phyloP scores from a whole-genome alignment of 2,888 invertebrate genomes.

The Eremobia ochroleuca region DNA sequence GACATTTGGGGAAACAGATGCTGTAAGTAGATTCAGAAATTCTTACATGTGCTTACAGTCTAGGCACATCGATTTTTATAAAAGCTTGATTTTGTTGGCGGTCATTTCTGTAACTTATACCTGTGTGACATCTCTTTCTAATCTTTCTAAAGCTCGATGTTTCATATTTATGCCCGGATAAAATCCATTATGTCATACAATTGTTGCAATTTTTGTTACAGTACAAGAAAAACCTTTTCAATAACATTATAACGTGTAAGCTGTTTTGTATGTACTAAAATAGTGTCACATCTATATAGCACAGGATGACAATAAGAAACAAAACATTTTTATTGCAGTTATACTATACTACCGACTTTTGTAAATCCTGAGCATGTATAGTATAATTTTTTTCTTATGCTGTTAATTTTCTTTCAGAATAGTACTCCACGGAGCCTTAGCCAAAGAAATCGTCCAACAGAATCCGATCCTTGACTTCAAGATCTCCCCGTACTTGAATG shows the following conservation, averaged over 20 bases:
- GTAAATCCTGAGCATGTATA: neutral
- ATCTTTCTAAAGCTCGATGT: neutral
- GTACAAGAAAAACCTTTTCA: neutral
- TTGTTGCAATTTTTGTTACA: neutral
- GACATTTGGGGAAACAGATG: conserved; percentile 81
- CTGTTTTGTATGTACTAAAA: neutral
- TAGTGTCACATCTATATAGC: neutral
- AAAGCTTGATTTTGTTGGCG: neutral
- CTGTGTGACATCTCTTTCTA: neutral
- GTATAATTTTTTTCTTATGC: neutral
- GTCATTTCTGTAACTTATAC: neutral
- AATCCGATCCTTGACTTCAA: conserved; percentile 85
- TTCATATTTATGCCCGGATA: neutral
- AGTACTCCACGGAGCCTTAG: conserved; percentile 86
- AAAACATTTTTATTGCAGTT: neutral
- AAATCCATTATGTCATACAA: neutral
- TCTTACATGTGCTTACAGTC: neutral
- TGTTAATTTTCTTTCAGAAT: conserved; percentile 75
- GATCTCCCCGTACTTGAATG: conserved; percentile 81
- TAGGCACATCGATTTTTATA: neutral
- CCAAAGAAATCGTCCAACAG: conserved; percentile 87
- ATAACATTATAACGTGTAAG: neutral
- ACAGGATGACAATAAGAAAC: neutral
- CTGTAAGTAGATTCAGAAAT: conserved; percentile 78
- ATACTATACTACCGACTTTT: neutral